phyloP scores from a whole-genome alignment of 1,140 invertebrate species.

The Drosophila pandora region DNA sequence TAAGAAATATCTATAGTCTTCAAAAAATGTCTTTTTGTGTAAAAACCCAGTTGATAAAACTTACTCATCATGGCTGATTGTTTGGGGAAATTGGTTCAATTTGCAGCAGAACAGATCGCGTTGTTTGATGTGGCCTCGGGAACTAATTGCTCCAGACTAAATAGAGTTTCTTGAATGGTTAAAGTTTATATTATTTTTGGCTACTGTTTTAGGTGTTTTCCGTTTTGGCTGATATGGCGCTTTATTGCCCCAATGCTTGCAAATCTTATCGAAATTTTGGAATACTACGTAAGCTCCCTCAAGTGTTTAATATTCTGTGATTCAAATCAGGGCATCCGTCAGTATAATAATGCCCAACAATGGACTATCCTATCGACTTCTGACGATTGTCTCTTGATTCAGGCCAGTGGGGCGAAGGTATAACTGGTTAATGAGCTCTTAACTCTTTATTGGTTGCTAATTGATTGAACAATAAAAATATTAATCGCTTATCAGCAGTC shows the following conservation, averaged over 20 bases:
- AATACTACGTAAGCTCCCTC: constrained; percentile 27
- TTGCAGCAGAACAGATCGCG: constrained; percentile 19
- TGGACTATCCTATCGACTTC: neutral
- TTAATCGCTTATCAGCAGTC: constrained; percentile 25
- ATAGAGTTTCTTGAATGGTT: constrained; percentile 35
- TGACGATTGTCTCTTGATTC: constrained; percentile 4
- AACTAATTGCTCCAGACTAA: constrained; percentile 41
- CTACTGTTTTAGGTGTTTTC: constrained; percentile 1
- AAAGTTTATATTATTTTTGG: constrained; percentile 38
- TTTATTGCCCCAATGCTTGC: constrained; percentile 25
- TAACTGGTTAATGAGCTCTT: constrained; percentile 15
- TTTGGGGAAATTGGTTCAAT: constrained; percentile 34
- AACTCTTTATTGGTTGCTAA: constrained; percentile 20
- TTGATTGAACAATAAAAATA: constrained; percentile 45
- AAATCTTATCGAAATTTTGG: constrained; percentile 44
- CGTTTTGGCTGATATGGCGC: constrained; percentile 15
- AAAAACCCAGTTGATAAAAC: constrained; percentile 11
- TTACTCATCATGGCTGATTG: constrained; percentile 35
- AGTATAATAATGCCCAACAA: neutral
- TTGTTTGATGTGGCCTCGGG: constrained; percentile 22
- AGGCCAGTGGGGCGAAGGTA: neutral
- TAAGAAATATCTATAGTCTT: too few species aligned
- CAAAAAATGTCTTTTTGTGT: neutral
- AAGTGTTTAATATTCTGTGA: constrained; percentile 24
- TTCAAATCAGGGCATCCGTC: constrained; percentile 13